These are phyloP conservation scores for Coracopsis vasa DNA, from an alignment of 2,113 vertebrate species.

Conservation along the genomic window DNA sequence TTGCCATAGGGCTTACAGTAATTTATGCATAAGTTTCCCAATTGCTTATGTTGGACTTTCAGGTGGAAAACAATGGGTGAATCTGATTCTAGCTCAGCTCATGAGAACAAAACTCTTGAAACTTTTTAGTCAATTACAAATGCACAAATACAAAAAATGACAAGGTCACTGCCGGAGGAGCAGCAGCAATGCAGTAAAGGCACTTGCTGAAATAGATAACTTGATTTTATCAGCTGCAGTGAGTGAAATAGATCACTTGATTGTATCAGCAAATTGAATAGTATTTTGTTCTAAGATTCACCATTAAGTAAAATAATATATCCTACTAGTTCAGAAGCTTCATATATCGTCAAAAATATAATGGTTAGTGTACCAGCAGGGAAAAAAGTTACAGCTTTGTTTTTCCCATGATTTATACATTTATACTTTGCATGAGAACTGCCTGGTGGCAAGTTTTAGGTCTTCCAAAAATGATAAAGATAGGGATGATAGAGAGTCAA, in stretches of 20 bases:
- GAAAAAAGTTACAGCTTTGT: neutral
- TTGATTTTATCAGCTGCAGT: neutral
- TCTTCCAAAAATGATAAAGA: neutral
- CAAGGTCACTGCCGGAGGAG: neutral
- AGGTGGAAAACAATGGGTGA: neutral
- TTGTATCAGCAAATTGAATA: neutral
- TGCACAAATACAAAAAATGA: neutral
- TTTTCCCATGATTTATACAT: neutral
- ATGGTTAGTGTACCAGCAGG: neutral
- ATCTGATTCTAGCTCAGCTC: neutral
- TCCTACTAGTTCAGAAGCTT: neutral
- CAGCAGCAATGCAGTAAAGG: neutral
- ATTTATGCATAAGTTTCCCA: constrained; percentile 18
- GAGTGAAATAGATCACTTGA: neutral
- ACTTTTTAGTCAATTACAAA: neutral
- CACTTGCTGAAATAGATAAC: neutral
- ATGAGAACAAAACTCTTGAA: neutral
- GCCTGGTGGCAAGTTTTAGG: neutral
- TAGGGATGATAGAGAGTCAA: neutral
- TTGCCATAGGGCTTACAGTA: neutral
- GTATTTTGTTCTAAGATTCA: neutral
- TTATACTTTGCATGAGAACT: neutral
- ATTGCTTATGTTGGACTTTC: neutral
- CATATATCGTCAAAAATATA: neutral
- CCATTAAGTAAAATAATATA: neutral